phyloP scores from a whole-genome alignment of 2,113 vertebrate species.

The Ursus arctos region DNA sequence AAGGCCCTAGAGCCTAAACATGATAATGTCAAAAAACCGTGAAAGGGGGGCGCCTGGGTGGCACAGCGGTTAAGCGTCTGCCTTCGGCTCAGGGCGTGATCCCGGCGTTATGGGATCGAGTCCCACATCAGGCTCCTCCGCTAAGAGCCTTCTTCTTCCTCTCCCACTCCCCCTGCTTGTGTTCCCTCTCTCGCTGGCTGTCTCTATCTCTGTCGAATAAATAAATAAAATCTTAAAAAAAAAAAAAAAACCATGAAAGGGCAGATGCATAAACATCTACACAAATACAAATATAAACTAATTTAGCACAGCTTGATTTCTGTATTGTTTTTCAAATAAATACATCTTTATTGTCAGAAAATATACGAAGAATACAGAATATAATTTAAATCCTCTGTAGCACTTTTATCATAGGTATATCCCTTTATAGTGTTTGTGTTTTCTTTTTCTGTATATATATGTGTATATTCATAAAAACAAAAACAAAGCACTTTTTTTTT shows the following conservation, averaged over 20 bases:
- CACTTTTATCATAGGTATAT: not conserved
- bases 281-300: not conserved
- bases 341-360: constrained; percentile 5
- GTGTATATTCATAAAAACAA: not conserved
- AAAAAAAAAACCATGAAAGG: not conserved
- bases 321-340: not conserved
- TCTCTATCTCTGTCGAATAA: too few relatives aligned
- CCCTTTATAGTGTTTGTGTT: not conserved
- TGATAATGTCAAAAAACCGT: not conserved
- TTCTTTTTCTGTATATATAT: not conserved
- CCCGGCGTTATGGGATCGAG: too few relatives aligned
- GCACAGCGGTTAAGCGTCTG: too few relatives aligned
- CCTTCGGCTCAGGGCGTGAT: too few relatives aligned
- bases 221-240: too few relatives aligned
- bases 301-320: not conserved
- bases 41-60: not conserved
- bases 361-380: not conserved
- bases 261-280: not conserved
- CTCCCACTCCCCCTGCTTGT: too few relatives aligned
- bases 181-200: too few relatives aligned
- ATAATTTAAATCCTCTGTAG: not conserved
- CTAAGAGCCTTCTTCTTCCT: too few relatives aligned
- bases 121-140: too few relatives aligned
- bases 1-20: not conserved
- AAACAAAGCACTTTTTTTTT: not conserved